Evolutionary conservation across 2,113 vertebrate species (phyloP), one percentile per base, ranked within the genome.

Genomic region (Amazona guildingii): DNA sequence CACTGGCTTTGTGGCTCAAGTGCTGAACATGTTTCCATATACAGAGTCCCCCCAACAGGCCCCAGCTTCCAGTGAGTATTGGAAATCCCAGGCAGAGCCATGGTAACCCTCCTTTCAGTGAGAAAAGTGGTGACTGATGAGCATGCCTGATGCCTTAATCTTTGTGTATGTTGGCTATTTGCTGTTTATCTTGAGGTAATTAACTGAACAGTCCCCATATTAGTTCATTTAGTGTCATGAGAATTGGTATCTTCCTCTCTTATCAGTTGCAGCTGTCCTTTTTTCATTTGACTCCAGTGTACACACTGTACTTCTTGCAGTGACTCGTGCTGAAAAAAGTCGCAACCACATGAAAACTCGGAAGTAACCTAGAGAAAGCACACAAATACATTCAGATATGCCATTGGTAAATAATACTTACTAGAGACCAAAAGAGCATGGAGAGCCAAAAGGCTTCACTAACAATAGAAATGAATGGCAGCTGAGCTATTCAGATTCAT

Each of bases 211-310:
- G 88, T 95, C 90, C 64, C 68, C 55, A 17, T 74, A 80, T 92
- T 88, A 90, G 88, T 92, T 93, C 94, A 92, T 92, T 92, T 95
- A 92, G 69, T 90, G 90, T 93, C 95, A 86, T 94, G 88, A 92
- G 92, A 94, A 95, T 77, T 92, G 73, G 82, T 96, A 83, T 96
- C 90, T 96, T 94, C 68, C 82, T 93, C 80, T 86, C 0, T 0
- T 93, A 91, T 95, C 90, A 28, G 74, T 49, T 91, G 68, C 93
- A 97, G 88, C 87, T 95, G 85, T 94, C 73, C 86, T 88, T 86
- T 68, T 31, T 88, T 81, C 27, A 62, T 89, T 43, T 86, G 43
- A 83, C 85, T 90, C 51, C 68, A 95, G 69, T 63, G 68, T 51
- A 86, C 72, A 88, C 31, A 39, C 48, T 95, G 87, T 92, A 55